Percentiles rank a stretch among this genome's conserved stretches.
phyloP scores from a whole-genome alignment of 2,888 invertebrate genomes.

The Eulithis testata region DNA sequence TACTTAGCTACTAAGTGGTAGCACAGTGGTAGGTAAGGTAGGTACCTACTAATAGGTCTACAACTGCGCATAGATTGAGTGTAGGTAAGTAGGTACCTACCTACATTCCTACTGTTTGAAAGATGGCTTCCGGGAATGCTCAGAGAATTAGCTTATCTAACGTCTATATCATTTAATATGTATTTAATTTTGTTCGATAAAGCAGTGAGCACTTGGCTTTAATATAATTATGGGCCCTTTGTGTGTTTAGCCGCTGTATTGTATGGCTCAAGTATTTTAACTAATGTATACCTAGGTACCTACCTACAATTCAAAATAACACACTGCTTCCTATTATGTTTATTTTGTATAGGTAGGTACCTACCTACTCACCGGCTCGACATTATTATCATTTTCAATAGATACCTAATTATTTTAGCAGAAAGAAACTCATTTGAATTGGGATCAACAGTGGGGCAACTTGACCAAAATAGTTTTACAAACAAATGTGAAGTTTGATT shows the following conservation, averaged over 20 bases:
- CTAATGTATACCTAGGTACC: slow-evolving; percentile 1
- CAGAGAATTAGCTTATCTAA: slow-evolving; percentile 30
- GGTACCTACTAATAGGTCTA: slow-evolving; percentile 31
- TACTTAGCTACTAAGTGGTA: slow-evolving; percentile 9
- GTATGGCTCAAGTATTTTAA: slow-evolving; percentile 10
- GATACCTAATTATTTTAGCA: no score
- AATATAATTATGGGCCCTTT: slow-evolving; percentile 14
- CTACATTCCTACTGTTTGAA: slow-evolving; percentile 31
- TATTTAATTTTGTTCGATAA: slow-evolving; percentile 11
- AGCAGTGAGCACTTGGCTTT: slow-evolving; percentile 19
- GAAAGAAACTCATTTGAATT: no score
- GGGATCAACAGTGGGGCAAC: no score
- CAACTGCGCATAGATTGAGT: slow-evolving; percentile 34
- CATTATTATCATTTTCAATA: no score
- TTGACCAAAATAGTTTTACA: no score
- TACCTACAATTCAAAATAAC: slow-evolving; percentile 6
- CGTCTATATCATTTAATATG: slow-evolving; percentile 19
- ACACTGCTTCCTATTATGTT: slow-evolving; percentile 6
- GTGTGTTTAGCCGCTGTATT: slow-evolving; percentile 7
- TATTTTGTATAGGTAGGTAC: slow-evolving; percentile 1
- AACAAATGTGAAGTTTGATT: no score
- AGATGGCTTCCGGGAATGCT: slow-evolving; percentile 39
- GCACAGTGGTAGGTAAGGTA: no score
- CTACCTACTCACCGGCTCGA: not conserved
- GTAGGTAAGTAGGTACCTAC: not conserved